Conservation (phyloP, 2,113 vertebrate genomes). For the Pterophyllum scalare region DNA sequence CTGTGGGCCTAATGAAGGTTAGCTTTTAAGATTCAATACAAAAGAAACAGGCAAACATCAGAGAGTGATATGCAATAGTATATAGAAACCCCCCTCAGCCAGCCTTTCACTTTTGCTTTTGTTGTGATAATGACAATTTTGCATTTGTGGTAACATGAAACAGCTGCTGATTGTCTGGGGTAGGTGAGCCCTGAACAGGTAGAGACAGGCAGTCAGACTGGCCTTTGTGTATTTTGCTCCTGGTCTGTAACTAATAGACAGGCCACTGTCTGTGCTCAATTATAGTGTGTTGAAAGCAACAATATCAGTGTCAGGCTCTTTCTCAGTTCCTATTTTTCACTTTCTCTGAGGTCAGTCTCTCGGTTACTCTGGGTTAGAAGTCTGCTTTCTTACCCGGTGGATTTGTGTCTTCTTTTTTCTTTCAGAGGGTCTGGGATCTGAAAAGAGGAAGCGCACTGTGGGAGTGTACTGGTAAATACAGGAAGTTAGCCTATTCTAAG, state of each 20-base stretch:
- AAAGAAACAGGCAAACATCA: background rate
- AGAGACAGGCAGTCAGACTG: conserved; percentile 6
- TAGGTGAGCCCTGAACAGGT: background rate
- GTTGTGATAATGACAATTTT: background rate
- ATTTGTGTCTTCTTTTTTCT: background rate
- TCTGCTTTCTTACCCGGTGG: conserved; percentile 8
- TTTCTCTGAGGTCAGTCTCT: conserved; percentile 5
- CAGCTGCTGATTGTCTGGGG: background rate
- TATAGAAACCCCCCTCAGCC: background rate
- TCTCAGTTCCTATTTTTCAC: background rate
- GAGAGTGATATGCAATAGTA: background rate
- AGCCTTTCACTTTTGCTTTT: background rate
- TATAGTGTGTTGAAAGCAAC: conserved; percentile 11
- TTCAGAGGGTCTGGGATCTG: conserved; percentile 10
- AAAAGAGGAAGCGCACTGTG: conserved; percentile 64
- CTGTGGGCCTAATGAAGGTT: too few species aligned
- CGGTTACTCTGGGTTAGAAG: background rate
- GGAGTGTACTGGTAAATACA: conserved; percentile 57
- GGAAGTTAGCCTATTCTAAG: conserved; percentile 56
- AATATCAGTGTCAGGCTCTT: background rate
- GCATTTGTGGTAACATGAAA: conserved; percentile 7
- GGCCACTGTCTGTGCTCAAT: background rate
- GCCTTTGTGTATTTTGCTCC: conserved; percentile 22
- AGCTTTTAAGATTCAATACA: background rate
- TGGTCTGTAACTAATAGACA: conserved; percentile 11